Percentiles rank a stretch among this genome's conserved stretches.
Evolutionary conservation across 2,797 vertebrate species (phyloP).

Genomic region (Lagocephalus sceleratus): DNA sequence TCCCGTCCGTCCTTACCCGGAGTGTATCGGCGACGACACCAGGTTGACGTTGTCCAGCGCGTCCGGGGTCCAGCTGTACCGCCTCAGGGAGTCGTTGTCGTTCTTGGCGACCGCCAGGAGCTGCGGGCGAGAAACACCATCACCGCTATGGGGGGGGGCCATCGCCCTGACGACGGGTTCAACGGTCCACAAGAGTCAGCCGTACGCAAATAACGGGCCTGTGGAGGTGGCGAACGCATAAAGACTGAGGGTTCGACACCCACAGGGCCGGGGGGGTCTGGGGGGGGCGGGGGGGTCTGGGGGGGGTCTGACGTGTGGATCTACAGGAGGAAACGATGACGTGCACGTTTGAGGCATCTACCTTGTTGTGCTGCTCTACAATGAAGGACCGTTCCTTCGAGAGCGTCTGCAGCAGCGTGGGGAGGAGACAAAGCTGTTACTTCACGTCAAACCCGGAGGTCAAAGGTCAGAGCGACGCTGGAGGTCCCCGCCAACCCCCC

Average conservation of each 20-base stretch:
- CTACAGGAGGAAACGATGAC: no score
- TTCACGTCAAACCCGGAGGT: background rate
- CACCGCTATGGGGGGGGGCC: no score
- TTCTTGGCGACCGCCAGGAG: constrained; percentile 88
- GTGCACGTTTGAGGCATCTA: constrained; percentile 45
- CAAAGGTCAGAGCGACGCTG: background rate
- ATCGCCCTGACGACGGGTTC: no score
- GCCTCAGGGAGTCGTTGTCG: constrained; percentile 89
- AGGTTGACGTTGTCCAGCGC: constrained; percentile 95
- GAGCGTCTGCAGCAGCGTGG: constrained; percentile 71
- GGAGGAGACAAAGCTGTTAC: constrained; percentile 58
- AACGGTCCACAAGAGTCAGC: no score
- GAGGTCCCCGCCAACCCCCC: no score
- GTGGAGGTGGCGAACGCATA: no score
- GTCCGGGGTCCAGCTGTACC: constrained; percentile 95
- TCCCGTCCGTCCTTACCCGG: constrained; percentile 87
- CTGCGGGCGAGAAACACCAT: constrained; percentile 63
- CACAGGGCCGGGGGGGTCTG: no score
- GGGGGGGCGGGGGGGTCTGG: no score
- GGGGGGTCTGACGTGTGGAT: no score
- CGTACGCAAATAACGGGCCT: no score
- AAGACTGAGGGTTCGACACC: no score
- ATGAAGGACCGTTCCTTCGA: constrained; percentile 78
- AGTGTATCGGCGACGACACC: constrained; percentile 94
- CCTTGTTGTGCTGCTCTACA: constrained; percentile 79